Evolutionary conservation across 2,888 invertebrate species (phyloP).

Genomic region (Watsonalla binaria): DNA sequence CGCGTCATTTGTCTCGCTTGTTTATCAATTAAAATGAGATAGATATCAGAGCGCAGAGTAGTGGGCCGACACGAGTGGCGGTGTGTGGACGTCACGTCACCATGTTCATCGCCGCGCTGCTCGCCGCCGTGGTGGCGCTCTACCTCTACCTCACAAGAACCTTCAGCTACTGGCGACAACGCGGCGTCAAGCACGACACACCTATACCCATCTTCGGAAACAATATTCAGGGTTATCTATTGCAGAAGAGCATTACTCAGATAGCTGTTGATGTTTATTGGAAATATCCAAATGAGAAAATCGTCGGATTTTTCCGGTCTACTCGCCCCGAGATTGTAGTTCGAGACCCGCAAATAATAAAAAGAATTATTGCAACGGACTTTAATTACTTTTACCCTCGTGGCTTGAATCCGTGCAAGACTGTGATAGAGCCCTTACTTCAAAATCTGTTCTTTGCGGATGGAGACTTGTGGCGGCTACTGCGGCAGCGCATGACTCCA

Average conservation of each 20-base stretch:
- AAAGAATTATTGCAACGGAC: constrained; percentile 38
- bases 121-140: constrained; percentile 20
- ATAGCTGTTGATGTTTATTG: constrained; percentile 36
- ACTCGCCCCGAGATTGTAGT: constrained; percentile 37
- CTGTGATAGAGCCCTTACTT: constrained; percentile 43
- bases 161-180: constrained; percentile 40
- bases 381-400: constrained; percentile 41
- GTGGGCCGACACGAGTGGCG: no score
- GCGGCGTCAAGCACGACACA: constrained; percentile 44
- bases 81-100: constrained; percentile 2
- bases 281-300: constrained; percentile 45
- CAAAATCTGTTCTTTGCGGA: constrained; percentile 53
- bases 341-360: constrained; percentile 43
- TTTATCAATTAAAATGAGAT: no score
- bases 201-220: constrained; percentile 39
- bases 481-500: constrained; percentile 55
- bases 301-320: constrained; percentile 44
- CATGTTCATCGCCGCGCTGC: constrained; percentile 8
- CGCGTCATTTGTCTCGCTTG: no score
- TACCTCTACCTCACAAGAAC: constrained; percentile 44
- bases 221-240: constrained; percentile 24
- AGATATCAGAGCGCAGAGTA: no score
- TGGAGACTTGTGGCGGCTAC: constrained; percentile 52
- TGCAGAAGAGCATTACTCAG: constrained; percentile 35
- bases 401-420: constrained; percentile 34